These are phyloP conservation scores for Rambutsinella grinnellia DNA, from an alignment of 2,888 invertebrate genomes.

Conservation along the genomic window DNA sequence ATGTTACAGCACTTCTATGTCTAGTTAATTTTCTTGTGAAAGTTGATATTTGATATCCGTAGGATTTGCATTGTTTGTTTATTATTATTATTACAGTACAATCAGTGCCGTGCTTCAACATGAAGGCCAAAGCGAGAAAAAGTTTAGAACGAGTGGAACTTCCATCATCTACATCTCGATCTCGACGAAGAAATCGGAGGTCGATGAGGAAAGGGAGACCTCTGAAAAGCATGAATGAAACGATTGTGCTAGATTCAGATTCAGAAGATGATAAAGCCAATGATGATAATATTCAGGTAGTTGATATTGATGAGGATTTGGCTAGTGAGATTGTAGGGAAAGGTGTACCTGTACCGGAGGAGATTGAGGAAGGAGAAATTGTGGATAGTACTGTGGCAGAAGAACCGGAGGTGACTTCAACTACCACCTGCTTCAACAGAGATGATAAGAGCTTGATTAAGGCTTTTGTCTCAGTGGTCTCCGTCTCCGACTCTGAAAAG, in stretches of 20 bases:
- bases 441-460: no score
- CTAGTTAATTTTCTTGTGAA: no score
- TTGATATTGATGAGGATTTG: slow-evolving; percentile 26
- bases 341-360: no score
- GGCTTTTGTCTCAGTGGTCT: neutral
- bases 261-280: slow-evolving; percentile 19
- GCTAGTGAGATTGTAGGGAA: no score
- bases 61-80: no score
- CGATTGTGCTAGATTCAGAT: slow-evolving; percentile 31
- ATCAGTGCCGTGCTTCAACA: no score
- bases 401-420: neutral
- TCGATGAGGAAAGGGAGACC: neutral
- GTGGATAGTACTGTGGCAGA: neutral
- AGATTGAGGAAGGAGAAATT: neutral
- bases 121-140: slow-evolving; percentile 19
- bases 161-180: neutral
- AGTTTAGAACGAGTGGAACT: no score
- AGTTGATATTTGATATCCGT: no score
- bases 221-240: slow-evolving; percentile 8
- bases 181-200: neutral
- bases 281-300: slow-evolving; percentile 21
- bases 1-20: no score
- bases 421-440: no score
- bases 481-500: neutral
- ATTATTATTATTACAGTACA: no score